A percentile compares a stretch with the other conserved stretches of the same genome.
These are phyloP conservation scores for Orchestia grillus DNA, from an alignment of 1,140 invertebrate species.

Conservation along the genomic window DNA sequence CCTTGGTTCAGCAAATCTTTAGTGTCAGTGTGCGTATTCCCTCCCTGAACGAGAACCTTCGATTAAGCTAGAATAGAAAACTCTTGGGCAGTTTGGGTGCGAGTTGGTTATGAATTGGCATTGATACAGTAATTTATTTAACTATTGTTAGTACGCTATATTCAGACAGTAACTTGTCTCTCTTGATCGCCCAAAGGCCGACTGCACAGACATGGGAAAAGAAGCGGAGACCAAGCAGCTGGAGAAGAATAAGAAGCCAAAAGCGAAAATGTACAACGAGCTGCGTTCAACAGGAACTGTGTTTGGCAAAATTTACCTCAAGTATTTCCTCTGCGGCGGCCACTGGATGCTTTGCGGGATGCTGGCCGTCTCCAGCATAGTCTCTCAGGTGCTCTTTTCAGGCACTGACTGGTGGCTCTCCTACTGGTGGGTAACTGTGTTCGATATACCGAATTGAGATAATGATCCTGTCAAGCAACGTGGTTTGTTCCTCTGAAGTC, in stretches of 20 bases:
- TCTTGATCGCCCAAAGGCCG: background rate
- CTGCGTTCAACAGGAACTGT: conserved; percentile 75
- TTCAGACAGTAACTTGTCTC: too few species aligned
- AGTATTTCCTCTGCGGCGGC: conserved; percentile 80
- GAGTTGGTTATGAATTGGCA: too few species aligned
- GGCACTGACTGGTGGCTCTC: conserved; percentile 85
- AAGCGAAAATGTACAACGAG: conserved; percentile 62
- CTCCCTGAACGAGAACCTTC: too few species aligned
- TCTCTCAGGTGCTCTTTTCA: conserved; percentile 80
- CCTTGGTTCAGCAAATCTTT: too few species aligned
- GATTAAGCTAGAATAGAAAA: too few species aligned
- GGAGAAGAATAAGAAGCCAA: background rate
- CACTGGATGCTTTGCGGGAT: conserved; percentile 75
- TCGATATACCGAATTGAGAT: background rate
- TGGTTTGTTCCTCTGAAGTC: background rate
- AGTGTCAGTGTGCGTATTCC: too few species aligned
- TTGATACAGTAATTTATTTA: too few species aligned
- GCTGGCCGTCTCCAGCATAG: conserved; percentile 76
- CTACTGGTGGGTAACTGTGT: conserved; percentile 77
- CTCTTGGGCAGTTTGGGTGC: too few species aligned
- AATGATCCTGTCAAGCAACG: background rate
- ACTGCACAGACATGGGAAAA: background rate
- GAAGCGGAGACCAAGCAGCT: background rate
- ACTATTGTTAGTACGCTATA: too few species aligned
- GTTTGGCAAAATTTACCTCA: conserved; percentile 76